Conservation (phyloP, 2,113 vertebrate genomes). For the Leucoraja erinaceus region DNA sequence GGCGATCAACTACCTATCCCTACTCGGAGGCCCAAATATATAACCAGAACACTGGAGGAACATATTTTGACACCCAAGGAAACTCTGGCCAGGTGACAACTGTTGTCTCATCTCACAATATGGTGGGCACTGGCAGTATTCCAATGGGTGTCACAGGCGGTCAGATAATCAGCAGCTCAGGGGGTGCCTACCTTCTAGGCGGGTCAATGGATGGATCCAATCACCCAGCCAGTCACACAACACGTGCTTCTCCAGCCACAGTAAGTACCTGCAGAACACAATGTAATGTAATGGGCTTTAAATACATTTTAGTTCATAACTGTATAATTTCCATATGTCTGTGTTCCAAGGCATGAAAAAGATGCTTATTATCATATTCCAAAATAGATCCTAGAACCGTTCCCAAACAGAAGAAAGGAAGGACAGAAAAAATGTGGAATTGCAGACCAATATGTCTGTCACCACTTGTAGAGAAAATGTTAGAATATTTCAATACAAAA, state of each 20-base stretch:
- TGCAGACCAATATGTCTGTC: neutral
- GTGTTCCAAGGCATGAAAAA: neutral
- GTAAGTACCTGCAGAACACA: slow-evolving; percentile 57
- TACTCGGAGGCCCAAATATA: slow-evolving; percentile 77
- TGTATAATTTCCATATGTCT: neutral
- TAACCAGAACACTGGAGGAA: slow-evolving; percentile 72
- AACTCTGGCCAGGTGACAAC: slow-evolving; percentile 72
- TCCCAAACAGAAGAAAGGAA: neutral
- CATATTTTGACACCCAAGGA: slow-evolving; percentile 74
- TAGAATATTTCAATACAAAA: neutral
- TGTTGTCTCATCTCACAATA: slow-evolving; percentile 71
- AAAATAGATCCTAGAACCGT: neutral
- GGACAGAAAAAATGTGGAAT: too few species aligned
- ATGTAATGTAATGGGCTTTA: neutral
- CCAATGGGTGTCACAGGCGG: slow-evolving; percentile 74
- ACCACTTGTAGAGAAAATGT: neutral
- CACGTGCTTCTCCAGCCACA: slow-evolving; percentile 69
- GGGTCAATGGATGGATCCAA: slow-evolving; percentile 75
- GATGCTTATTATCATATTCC: neutral
- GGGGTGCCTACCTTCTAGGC: slow-evolving; percentile 71
- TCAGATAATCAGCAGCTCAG: slow-evolving; percentile 72
- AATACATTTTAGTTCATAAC: neutral
- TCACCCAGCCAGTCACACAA: slow-evolving; percentile 69
- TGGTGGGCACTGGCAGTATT: slow-evolving; percentile 73
- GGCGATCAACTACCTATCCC: slow-evolving; percentile 74